phyloP scores from a whole-genome alignment of 2,888 invertebrate genomes.

The Eudasyphora cyanicolor region DNA sequence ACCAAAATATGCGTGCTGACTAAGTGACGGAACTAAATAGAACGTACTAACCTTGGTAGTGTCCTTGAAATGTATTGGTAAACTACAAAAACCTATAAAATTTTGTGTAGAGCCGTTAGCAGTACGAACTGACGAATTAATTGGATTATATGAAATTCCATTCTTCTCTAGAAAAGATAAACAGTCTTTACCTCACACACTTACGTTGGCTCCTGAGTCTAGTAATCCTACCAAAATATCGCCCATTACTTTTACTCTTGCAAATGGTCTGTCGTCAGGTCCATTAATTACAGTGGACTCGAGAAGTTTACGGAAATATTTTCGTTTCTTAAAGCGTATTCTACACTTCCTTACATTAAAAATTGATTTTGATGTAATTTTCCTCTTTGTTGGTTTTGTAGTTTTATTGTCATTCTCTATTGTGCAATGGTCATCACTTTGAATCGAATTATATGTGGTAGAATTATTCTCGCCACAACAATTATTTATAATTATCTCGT shows the following conservation, averaged over 20 bases:
- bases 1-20: conserved; percentile 21
- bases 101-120: background rate
- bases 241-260: conserved; percentile 15
- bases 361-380: no score
- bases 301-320: background rate
- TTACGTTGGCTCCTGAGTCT: conserved; percentile 24
- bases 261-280: conserved; percentile 35
- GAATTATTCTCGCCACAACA: no score
- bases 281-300: background rate
- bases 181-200: conserved; percentile 8
- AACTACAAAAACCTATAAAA: background rate
- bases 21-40: conserved; percentile 39
- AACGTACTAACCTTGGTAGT: conserved; percentile 13
- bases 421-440: background rate
- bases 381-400: no score
- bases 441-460: no score
- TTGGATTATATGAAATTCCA: background rate
- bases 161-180: background rate
- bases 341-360: no score
- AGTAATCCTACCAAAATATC: conserved; percentile 24
- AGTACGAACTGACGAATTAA: background rate
- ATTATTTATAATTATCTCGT: no score
- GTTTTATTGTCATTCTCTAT: no score
- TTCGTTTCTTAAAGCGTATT: no score
- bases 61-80: background rate